Conservation (phyloP, 2,113 vertebrate genomes). For the Ploceus nigricollis region DNA sequence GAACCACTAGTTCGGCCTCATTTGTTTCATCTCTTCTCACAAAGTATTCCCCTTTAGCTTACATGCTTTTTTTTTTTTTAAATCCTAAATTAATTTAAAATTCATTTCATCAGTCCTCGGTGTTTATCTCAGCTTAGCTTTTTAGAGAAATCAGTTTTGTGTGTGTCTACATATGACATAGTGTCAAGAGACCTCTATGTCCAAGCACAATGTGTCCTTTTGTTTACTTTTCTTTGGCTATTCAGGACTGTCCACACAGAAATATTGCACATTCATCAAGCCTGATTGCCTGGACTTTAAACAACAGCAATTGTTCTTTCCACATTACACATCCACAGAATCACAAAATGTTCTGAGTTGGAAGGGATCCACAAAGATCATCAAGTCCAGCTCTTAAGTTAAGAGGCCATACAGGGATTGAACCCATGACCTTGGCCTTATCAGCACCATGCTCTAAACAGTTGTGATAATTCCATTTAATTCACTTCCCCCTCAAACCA, state of each 20-base stretch:
- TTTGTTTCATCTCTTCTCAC: neutral
- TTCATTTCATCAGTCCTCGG: neutral
- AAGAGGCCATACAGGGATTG: neutral
- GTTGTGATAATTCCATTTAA: neutral
- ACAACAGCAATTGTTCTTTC: neutral
- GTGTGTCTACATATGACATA: neutral
- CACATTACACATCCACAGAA: neutral
- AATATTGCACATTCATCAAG: constrained; percentile 18
- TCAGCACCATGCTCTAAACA: neutral
- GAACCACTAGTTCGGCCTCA: neutral
- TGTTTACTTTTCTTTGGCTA: constrained; percentile 26
- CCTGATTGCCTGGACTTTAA: neutral
- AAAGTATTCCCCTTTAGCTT: neutral
- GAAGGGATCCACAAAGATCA: neutral
- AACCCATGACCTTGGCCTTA: neutral
- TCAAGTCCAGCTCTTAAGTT: neutral
- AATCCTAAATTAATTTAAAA: neutral
- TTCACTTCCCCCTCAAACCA: no score
- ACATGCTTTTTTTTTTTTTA: neutral
- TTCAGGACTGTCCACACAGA: constrained; percentile 27
- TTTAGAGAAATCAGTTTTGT: constrained; percentile 4
- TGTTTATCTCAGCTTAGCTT: constrained; percentile 2
- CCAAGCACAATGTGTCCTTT: constrained; percentile 21
- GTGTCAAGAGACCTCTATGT: neutral
- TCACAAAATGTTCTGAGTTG: neutral